Conservation (phyloP, 2,888 invertebrate species). For the Patella ulyssiponensis region DNA sequence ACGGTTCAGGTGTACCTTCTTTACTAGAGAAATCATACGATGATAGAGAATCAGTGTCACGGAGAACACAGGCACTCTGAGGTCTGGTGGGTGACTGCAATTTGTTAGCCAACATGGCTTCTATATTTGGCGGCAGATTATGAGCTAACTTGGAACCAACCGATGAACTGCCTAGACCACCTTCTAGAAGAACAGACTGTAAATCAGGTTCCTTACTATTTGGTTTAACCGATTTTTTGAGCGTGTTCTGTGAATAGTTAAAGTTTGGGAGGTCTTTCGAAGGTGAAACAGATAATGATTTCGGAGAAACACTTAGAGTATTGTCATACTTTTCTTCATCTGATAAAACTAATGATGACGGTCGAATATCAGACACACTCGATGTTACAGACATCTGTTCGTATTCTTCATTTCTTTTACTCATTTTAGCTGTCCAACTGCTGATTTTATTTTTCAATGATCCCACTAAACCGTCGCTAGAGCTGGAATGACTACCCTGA, state of each 20-base stretch:
- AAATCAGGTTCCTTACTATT: constrained; percentile 40
- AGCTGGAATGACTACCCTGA: constrained; percentile 33
- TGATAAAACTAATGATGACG: constrained; percentile 15
- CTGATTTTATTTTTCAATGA: constrained; percentile 58
- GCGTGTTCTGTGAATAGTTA: background rate
- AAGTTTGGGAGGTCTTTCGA: background rate
- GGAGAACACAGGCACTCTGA: constrained; percentile 11
- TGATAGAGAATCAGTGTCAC: constrained; percentile 23
- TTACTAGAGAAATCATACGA: constrained; percentile 19
- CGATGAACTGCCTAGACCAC: constrained; percentile 51
- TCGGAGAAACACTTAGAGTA: constrained; percentile 21
- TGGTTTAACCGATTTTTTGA: background rate
- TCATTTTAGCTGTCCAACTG: constrained; percentile 50
- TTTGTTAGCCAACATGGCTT: constrained; percentile 16
- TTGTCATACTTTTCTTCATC: constrained; percentile 30
- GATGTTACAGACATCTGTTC: constrained; percentile 16
- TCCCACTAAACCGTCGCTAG: constrained; percentile 51
- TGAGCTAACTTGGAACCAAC: constrained; percentile 58
- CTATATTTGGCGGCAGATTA: constrained; percentile 19
- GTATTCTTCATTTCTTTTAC: constrained; percentile 33
- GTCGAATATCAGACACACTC: constrained; percentile 20
- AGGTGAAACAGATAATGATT: constrained; percentile 23
- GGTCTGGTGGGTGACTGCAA: background rate
- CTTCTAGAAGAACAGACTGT: constrained; percentile 48
- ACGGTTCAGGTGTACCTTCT: constrained; percentile 20